A percentile compares a stretch with the other conserved stretches of the same genome.
Conservation (phyloP, 2,113 vertebrate genomes). For the Hyperoodon ampullatus region DNA sequence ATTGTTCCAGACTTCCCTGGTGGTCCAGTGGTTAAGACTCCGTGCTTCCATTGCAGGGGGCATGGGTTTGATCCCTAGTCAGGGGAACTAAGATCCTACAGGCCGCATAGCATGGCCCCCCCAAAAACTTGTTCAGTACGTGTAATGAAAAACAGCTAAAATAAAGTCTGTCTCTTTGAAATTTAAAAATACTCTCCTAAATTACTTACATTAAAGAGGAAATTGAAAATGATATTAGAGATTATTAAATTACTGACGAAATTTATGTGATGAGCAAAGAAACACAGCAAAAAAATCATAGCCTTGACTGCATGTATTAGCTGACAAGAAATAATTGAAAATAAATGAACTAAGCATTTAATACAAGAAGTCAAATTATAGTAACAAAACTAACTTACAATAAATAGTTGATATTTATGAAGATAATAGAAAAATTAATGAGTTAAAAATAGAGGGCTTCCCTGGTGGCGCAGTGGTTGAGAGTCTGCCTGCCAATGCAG, state of each 20-base stretch:
- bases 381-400: constrained; percentile 12
- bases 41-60: no score
- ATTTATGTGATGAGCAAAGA: constrained; percentile 13
- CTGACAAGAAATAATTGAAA: background rate
- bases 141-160: background rate
- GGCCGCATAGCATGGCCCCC: no score
- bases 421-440: background rate
- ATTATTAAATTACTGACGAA: constrained; percentile 10
- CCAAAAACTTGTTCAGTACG: background rate
- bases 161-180: constrained; percentile 25
- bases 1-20: background rate
- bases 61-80: no score
- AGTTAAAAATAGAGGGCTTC: constrained; percentile 16
- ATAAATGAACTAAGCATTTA: constrained; percentile 1
- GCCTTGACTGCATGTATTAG: background rate
- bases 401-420: background rate
- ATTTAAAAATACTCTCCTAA: background rate
- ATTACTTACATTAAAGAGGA: constrained; percentile 17
- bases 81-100: no score
- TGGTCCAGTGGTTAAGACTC: no score
- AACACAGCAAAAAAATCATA: background rate
- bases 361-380: background rate
- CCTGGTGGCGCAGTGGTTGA: no score
- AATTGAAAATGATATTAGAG: constrained; percentile 1
- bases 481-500: no score